A percentile compares a stretch with the other conserved stretches of the same genome.
Evolutionary conservation across 1,140 invertebrate genomes (phyloP).

Genomic region (Mercenaria mercenaria): DNA sequence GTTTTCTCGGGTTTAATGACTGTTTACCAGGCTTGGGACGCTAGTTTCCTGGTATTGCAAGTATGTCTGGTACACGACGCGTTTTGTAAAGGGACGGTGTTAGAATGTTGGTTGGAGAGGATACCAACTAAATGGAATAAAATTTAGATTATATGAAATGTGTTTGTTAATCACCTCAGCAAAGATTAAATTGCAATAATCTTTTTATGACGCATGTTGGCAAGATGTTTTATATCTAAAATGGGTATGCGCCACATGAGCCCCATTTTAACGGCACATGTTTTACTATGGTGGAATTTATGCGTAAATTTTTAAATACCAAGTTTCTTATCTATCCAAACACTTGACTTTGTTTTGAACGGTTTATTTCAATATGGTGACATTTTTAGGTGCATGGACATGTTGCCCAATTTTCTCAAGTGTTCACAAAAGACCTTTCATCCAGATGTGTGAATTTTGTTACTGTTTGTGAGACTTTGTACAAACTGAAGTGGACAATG

Average conservation of each 20-base stretch:
- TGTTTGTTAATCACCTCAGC: too few species aligned
- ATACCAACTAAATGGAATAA: too few species aligned
- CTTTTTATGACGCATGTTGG: too few species aligned
- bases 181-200: too few species aligned
- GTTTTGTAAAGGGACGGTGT: not conserved
- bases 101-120: too few species aligned
- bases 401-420: not conserved
- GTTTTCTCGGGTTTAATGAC: not conserved
- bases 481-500: not conserved
- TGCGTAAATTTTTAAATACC: not conserved
- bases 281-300: not conserved
- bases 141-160: too few species aligned
- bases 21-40: not conserved
- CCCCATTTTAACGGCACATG: too few species aligned
- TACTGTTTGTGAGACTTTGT: not conserved
- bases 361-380: not conserved
- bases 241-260: too few species aligned
- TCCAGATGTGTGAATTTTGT: not conserved
- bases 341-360: not conserved
- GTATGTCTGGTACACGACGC: not conserved
- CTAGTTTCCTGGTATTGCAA: not conserved
- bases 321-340: not conserved
- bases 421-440: not conserved
- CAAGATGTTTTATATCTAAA: too few species aligned
- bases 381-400: too few species aligned